Evolutionary conservation across 92 coral and sea anemone genomes (phyloP), one percentile per base, ranked within the genome.

Genomic region (Parazoanthus atlanticus): DNA sequence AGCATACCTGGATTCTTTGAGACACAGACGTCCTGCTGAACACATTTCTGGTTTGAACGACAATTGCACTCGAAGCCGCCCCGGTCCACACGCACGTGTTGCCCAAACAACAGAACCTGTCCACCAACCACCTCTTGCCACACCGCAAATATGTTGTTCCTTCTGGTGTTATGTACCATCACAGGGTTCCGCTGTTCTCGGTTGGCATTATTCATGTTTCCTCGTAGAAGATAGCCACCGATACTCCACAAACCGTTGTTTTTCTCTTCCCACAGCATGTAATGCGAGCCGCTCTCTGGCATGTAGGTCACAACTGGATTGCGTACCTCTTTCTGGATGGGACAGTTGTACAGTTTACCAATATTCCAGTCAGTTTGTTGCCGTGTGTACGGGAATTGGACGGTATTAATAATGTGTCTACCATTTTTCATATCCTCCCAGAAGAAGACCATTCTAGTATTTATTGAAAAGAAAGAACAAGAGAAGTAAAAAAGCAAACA

Each of bases 381-480:
- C 19, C 92, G 93, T 1, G 92, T 88, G 74, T 89, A 69, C 13
- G 93, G 54, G 3, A 94, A 78, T 16, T 89, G 86, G 41, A 93
- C 89, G 6, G 95, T 91, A 28, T 76, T 61, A 66, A 96, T 89
- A 16, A 90, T 76, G 58, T 88, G 89, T 47, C 84, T 85, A n/a
- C 98, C 97, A 66, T 89, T 84, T 73, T 90, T 88, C 17, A 66
- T 86, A 87, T 96, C 94, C 64, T 96, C 96, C 98, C 98, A 96
- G 82, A 93, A 96, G 30, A 96, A 29, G 41, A 91, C 89, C 75
- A 96, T 74, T 85, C 98, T 96, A 21, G 71, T 47, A 74, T 49
- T 49, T 49, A 49, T 49, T 49, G 56, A 13, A 49, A 11, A 3
- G 56, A 49, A 49, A 49, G 56, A 49, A 13, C 56, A 49, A 49